Evolutionary conservation across 2,797 vertebrate genomes (phyloP).

Genomic region (Adelosebastes latens): DNA sequence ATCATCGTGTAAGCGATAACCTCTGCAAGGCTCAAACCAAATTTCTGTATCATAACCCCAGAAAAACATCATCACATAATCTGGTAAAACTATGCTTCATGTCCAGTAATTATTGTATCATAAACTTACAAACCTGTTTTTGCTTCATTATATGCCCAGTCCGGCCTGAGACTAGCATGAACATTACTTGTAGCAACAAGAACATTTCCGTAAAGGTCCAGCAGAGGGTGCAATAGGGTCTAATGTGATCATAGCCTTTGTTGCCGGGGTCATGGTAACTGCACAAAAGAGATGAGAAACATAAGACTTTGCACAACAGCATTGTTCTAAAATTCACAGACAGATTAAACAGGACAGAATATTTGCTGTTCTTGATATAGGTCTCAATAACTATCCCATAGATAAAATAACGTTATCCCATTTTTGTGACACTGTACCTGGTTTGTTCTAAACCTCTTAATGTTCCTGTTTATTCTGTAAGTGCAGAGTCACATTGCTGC

Average conservation of each 20-base stretch:
- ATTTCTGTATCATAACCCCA: not conserved
- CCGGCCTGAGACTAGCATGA: not conserved
- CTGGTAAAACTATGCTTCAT: not conserved
- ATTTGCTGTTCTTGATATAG: not conserved
- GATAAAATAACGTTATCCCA: not conserved
- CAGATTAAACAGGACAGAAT: not conserved
- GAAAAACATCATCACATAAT: not conserved
- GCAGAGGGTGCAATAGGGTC: conserved; percentile 83
- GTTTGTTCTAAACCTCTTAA: not conserved
- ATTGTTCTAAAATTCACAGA: not conserved
- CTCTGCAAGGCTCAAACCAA: not conserved
- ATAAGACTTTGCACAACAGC: not conserved
- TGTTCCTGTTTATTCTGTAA: not conserved
- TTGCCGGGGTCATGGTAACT: conserved; percentile 41
- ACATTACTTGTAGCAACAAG: not conserved
- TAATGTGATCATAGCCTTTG: conserved; percentile 59
- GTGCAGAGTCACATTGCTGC: conserved; percentile 2
- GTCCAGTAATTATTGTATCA: not conserved
- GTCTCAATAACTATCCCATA: not conserved
- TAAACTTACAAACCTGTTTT: not conserved
- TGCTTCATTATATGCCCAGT: not conserved
- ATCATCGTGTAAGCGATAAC: not conserved
- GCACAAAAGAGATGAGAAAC: conserved; percentile 31
- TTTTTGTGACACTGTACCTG: not conserved
- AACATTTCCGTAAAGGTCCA: conserved; percentile 62